Evolutionary conservation across 1,140 invertebrate genomes (phyloP), one percentile per base, ranked within the genome.

Genomic region (Polyergus mexicanus): DNA sequence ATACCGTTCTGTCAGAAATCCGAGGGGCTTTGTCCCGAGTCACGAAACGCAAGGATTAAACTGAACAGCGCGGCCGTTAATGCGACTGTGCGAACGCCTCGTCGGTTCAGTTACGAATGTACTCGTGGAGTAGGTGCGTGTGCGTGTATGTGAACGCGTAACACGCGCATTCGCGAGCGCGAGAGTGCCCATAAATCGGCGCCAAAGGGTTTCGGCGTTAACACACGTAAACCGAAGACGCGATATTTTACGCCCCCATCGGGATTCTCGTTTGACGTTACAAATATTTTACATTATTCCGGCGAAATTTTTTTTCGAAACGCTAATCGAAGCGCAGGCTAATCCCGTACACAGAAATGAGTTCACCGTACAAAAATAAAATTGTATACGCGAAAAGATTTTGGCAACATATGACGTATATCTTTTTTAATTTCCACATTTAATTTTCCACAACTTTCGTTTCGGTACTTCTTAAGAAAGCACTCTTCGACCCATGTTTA

Each of bases 1-100:
- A 94, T 94, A 94, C 93, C 92, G 93, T 94, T 94, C 92, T 92
- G 92, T 94, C 94, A 94, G 94, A 95, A 94, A 95, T 95, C 94
- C 94, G 94, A 93, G 92, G 93, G 93, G 93, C 94, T 95, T 95
- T 95, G 93, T 94, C 91, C 92, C 92, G 90, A 94, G 94, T 95
- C 94, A 95, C 94, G 94, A 93, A 95, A 94, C 92, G 93, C 91
- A 92, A 94, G 94, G 94, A 94, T 94, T 94, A 94, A 94, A 92
- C 92, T 84, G 89, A 92, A 92, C 92, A 92, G 91, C 89, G 92
- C 88, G 47, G 86, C 85, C 90, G 92, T 93, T 93, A 93, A 93
- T 93, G 91, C 90, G 85, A 89, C 91, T 92, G 89, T 93, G 89
- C 89, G 90, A 86, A 86, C 69, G 72, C 56, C 77, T 7, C 86